These are phyloP conservation scores for Meandrina meandrites DNA, from an alignment of 92 coral and sea anemone genomes.

Conservation along the genomic window DNA sequence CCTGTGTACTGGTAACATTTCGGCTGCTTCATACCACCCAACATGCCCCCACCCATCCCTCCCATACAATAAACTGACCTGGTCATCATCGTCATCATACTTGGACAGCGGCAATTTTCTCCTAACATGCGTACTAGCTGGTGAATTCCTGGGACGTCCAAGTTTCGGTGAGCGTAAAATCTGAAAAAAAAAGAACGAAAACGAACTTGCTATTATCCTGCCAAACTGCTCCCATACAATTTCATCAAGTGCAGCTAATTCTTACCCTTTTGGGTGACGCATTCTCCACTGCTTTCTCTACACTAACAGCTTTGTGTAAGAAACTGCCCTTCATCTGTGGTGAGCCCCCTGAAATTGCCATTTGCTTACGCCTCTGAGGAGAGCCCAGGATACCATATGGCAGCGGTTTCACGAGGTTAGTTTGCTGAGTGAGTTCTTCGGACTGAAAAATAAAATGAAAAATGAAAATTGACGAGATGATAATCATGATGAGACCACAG, in stretches of 20 bases:
- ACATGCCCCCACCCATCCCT: background rate
- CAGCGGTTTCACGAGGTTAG: conserved; percentile 63
- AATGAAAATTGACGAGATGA: no score
- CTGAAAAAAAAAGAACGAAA: background rate
- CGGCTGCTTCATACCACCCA: background rate
- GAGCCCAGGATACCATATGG: conserved; percentile 74
- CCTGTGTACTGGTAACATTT: background rate
- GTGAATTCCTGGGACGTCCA: conserved; percentile 49
- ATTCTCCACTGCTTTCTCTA: conserved; percentile 80
- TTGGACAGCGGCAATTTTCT: conserved; percentile 93
- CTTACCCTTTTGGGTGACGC: conserved; percentile 84
- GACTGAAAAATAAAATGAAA: conserved; percentile 29
- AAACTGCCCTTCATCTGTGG: conserved; percentile 95
- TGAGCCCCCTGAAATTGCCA: conserved; percentile 66
- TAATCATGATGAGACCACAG: background rate
- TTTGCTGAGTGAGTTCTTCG: conserved; percentile 62
- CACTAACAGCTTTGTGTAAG: conserved; percentile 80
- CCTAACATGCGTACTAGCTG: conserved; percentile 83
- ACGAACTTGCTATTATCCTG: background rate
- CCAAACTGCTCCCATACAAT: background rate
- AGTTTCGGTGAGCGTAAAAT: conserved; percentile 38
- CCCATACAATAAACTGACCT: conserved; percentile 48
- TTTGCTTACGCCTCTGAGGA: conserved; percentile 81
- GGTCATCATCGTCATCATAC: conserved; percentile 81
- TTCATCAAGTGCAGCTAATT: background rate